Conservation (phyloP, 2,797 vertebrate species). For the Myotis vivesi region DNA sequence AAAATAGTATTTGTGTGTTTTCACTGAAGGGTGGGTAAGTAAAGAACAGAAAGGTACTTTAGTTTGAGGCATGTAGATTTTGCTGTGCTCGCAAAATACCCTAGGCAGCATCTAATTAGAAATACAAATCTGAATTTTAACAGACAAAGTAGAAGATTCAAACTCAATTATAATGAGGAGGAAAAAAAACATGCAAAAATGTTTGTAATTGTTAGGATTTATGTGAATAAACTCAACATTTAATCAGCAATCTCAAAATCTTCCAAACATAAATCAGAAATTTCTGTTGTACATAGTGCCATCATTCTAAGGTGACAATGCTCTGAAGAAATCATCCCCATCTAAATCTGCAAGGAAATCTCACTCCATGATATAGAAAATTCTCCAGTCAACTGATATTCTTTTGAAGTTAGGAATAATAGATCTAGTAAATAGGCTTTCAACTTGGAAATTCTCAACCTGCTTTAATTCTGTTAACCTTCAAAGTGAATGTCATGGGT, state of each 20-base stretch:
- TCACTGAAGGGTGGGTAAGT: not conserved
- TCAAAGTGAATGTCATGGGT: slow-evolving; percentile 52
- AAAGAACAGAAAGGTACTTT: not conserved
- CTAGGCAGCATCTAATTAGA: not conserved
- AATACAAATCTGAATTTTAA: not conserved
- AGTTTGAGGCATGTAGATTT: not conserved
- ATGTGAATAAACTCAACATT: not conserved
- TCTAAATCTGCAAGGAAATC: slow-evolving; percentile 30
- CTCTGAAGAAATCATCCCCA: not conserved
- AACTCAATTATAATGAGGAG: not conserved
- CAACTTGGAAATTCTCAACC: slow-evolving; percentile 42
- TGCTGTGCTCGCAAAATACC: not conserved
- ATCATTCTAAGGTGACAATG: not conserved
- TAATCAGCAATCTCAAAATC: not conserved
- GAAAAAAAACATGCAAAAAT: not conserved
- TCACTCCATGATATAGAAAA: slow-evolving; percentile 42
- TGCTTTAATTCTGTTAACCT: slow-evolving; percentile 58
- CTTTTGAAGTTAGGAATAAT: slow-evolving; percentile 49
- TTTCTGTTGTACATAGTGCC: not conserved
- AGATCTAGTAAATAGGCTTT: slow-evolving; percentile 23
- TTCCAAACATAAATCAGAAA: slow-evolving; percentile 11
- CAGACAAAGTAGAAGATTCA: not conserved
- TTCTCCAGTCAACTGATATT: not conserved
- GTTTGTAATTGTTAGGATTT: not conserved
- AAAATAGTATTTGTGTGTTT: not conserved